Base-by-base conservation (phyloP, 2,113 vertebrate species). In the Chionodraco myersi region DNA sequence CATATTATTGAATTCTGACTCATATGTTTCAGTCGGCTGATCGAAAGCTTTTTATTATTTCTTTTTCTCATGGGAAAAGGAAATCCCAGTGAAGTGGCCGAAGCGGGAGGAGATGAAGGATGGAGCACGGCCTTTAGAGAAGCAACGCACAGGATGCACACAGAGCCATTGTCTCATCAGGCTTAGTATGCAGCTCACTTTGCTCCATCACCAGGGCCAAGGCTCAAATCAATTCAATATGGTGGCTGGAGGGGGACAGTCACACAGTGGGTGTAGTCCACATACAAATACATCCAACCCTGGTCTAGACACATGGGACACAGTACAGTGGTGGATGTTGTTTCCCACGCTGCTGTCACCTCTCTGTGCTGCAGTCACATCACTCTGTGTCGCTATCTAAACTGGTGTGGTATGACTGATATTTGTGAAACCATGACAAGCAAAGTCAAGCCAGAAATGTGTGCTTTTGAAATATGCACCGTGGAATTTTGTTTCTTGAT, bases 171-270 rank as follows among this genome's bases (percentile, higher is more conserved):
- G 91, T 93, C 84, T 91, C 76, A 79, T 56, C 77, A 56, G 83
- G 67, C 77, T 93, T 91, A 91, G 86, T 86, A 92, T 91, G 84
- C 91, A 81, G 80, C 86, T 87, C 86, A 80, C 79, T 86, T 80
- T 78, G 73, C 87, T 54, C 76, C 21, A 77, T 82, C 80, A 72
- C 68, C 79, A 70, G 69, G 82, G 83, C 86, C 79, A 75, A 90
- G 80, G 63, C 86, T 88, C 83, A 87, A 85, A 92, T 89, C 84
- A 78, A 82, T 90, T 91, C 85, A 93, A 80, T 89, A 87, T 91
- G 92, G 80, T 80, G 84, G 88, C 89, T 86, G 84, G 77, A 49
- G 57, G 73, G 72, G 82, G 76, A 83, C 85, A 69, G 83, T 79
- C 47, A 72, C 49, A 44, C 56, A 76, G 75, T 79, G 85, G 77